A percentile compares a stretch with the other conserved stretches of the same genome.
Conservation (phyloP, 64 coral and sea anemone genomes). For the Pocillopora damicornis region DNA sequence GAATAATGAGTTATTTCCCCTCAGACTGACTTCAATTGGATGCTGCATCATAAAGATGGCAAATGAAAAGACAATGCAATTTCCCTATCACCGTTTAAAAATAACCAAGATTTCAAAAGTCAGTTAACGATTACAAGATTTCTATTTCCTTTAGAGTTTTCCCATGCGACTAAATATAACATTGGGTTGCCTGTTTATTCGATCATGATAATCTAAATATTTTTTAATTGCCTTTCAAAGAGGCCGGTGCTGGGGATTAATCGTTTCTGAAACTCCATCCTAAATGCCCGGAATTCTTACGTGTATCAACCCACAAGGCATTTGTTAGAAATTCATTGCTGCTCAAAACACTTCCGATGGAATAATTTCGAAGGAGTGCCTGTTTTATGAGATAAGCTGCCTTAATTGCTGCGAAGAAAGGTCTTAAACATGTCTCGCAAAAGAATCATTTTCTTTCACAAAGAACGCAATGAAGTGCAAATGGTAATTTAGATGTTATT, state of each 20-base stretch:
- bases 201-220: background rate
- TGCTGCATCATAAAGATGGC: too few species aligned
- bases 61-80: too few species aligned
- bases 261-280: background rate
- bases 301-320: background rate
- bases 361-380: background rate
- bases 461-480: background rate
- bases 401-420: background rate
- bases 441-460: background rate
- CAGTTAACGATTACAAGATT: background rate
- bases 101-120: too few species aligned
- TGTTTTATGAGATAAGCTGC: background rate
- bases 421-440: background rate
- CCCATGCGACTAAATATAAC: background rate
- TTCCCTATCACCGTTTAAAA: too few species aligned
- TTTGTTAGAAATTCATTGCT: background rate
- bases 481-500: background rate
- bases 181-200: background rate
- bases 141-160: background rate
- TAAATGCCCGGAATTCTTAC: constrained; percentile 5
- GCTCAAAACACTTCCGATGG: background rate
- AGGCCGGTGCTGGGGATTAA: background rate
- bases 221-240: background rate
- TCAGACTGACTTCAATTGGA: too few species aligned
- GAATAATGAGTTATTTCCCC: too few species aligned